These are phyloP conservation scores for Knipowitschia caucasica DNA, from an alignment of 2,797 vertebrate species.

Conservation along the genomic window DNA sequence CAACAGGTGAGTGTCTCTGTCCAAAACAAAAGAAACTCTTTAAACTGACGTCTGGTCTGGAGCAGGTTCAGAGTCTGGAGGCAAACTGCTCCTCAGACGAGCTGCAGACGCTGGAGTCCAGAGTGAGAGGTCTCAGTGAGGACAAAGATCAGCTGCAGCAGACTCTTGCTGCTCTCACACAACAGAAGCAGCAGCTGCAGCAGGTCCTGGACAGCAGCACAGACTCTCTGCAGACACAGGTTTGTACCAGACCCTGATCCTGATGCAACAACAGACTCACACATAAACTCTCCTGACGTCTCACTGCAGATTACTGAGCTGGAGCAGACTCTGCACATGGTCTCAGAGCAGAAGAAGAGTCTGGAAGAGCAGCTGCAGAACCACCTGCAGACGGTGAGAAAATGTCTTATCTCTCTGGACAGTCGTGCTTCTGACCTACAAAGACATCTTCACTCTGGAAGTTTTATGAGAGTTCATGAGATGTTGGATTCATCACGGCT, in stretches of 20 bases:
- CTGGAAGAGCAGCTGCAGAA: constrained; percentile 29
- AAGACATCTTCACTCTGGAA: no score
- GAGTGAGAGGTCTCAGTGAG: constrained; percentile 55
- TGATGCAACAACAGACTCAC: no score
- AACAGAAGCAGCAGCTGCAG: constrained; percentile 67
- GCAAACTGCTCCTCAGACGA: background rate
- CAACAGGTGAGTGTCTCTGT: constrained; percentile 33
- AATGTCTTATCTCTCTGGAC: background rate
- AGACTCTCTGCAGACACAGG: constrained; percentile 23
- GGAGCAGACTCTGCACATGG: constrained; percentile 3
- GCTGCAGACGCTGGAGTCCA: constrained; percentile 43
- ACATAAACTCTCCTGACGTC: no score
- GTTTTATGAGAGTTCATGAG: no score
- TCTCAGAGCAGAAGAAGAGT: constrained; percentile 21
- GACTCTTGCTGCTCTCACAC: constrained; percentile 46
- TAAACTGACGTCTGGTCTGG: no score
- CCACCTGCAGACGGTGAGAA: constrained; percentile 22
- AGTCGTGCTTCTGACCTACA: no score
- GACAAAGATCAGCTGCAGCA: constrained; percentile 75
- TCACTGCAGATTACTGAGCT: constrained; percentile 9
- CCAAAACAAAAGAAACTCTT: no score
- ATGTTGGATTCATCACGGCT: no score
- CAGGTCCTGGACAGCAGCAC: constrained; percentile 52
- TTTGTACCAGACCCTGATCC: no score
- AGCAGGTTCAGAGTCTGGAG: constrained; percentile 12